Evolutionary conservation across 2,797 vertebrate species (phyloP).

Genomic region (Epinephelus coioides): DNA sequence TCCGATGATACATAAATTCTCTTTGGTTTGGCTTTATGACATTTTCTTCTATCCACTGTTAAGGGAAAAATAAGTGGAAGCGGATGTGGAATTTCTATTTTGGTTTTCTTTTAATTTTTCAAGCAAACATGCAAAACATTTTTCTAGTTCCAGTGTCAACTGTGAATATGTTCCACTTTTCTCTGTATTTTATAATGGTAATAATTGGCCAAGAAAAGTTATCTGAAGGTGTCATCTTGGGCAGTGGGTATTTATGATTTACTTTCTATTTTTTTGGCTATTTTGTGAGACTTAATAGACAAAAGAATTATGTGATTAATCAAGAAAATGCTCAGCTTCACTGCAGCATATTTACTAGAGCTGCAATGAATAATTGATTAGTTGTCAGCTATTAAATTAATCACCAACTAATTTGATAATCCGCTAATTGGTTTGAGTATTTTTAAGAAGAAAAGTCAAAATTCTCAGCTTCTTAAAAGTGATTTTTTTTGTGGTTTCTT

Average conservation of each 20-base stretch:
- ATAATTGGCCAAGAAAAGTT: neutral
- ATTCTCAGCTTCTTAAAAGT: too few species aligned
- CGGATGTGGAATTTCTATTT: neutral
- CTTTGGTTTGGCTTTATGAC: neutral
- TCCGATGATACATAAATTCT: constrained; percentile 5
- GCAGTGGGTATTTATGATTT: neutral
- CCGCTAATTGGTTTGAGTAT: too few species aligned
- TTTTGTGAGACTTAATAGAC: neutral
- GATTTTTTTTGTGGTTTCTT: too few species aligned
- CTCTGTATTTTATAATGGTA: neutral
- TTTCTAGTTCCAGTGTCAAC: neutral
- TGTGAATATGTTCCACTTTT: neutral
- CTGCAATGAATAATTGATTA: too few species aligned
- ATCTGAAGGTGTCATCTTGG: neutral
- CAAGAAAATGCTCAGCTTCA: neutral
- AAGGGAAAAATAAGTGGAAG: neutral
- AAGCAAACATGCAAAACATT: neutral
- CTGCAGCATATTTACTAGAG: neutral
- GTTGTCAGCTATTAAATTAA: too few species aligned
- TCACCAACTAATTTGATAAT: too few species aligned
- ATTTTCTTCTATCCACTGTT: neutral
- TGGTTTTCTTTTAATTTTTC: neutral
- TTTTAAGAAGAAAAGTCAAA: too few species aligned
- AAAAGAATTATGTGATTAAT: neutral
- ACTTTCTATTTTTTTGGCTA: neutral